These are phyloP conservation scores for Oscheius onirici DNA, from an alignment of 2,888 invertebrate genomes.

Conservation along the genomic window DNA sequence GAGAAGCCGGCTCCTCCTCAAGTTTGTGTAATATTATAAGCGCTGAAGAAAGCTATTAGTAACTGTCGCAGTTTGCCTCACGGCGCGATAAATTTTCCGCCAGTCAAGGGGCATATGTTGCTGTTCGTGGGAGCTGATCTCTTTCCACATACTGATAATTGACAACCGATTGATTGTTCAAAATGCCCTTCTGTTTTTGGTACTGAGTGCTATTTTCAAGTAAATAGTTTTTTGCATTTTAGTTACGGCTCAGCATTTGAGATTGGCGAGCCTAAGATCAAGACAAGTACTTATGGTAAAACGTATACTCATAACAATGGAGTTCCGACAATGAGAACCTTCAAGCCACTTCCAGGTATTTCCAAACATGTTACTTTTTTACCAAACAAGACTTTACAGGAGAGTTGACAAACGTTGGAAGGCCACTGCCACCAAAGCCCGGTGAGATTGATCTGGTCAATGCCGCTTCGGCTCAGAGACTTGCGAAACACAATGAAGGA, in stretches of 20 bases:
- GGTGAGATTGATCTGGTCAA: conserved; percentile 57
- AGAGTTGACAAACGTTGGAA: conserved; percentile 19
- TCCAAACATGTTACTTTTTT: not conserved
- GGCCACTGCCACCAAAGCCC: conserved; percentile 25
- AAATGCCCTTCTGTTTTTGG: conserved; percentile 27
- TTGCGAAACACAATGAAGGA: conserved; percentile 52
- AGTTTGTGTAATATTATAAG: conserved; percentile 31
- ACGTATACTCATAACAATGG: not conserved
- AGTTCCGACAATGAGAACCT: conserved; percentile 44
- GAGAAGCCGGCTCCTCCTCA: not conserved
- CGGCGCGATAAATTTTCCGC: conserved; percentile 31
- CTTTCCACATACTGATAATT: conserved; percentile 20
- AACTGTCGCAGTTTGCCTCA: conserved; percentile 30
- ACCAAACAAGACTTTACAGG: conserved; percentile 1
- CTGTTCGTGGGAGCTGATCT: not conserved
- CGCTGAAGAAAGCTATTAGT: conserved; percentile 30
- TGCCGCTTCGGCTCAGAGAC: conserved; percentile 37
- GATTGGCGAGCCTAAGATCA: conserved; percentile 32
- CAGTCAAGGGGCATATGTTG: conserved; percentile 14
- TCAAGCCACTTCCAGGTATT: conserved; percentile 41
- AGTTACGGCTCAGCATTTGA: conserved; percentile 53
- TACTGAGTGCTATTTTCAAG: not conserved
- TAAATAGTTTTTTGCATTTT: conserved; percentile 23
- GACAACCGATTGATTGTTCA: not conserved
- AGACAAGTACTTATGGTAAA: not conserved